phyloP scores from a whole-genome alignment of 2,888 invertebrate genomes.

The Macaria liturata region DNA sequence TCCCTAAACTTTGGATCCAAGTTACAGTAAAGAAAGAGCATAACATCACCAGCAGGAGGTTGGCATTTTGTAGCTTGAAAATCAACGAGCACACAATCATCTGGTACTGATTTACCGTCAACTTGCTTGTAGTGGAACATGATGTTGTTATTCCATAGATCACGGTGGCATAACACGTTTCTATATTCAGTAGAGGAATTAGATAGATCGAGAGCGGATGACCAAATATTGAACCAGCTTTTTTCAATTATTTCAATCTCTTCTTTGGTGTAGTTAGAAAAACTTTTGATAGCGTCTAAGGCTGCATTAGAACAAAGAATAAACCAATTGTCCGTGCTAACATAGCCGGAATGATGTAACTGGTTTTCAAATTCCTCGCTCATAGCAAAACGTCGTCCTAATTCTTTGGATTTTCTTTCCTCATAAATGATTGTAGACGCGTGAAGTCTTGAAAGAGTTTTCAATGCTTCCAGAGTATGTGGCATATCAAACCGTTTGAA shows the following conservation, averaged over 20 bases:
- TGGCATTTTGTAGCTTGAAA: conserved; percentile 87
- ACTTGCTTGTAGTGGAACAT: conserved; percentile 74
- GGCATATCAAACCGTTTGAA: conserved; percentile 67
- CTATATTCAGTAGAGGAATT: conserved; percentile 57
- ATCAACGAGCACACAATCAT: conserved; percentile 86
- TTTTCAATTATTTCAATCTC: conserved; percentile 49
- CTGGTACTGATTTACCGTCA: conserved; percentile 49
- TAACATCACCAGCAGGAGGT: conserved; percentile 86
- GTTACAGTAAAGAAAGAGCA: conserved; percentile 81
- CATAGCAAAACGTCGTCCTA: conserved; percentile 48
- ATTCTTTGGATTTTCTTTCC: conserved; percentile 59
- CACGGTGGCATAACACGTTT: conserved; percentile 84
- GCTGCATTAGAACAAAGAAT: conserved; percentile 64
- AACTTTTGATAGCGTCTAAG: conserved; percentile 56
- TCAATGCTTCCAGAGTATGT: conserved; percentile 72
- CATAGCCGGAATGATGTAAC: conserved; percentile 57
- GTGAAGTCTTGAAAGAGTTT: conserved; percentile 76
- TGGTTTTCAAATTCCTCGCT: conserved; percentile 53
- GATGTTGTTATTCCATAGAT: conserved; percentile 86
- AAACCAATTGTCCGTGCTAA: conserved; percentile 56
- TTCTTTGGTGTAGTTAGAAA: conserved; percentile 55
- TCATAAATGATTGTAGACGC: conserved; percentile 80
- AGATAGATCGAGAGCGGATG: conserved; percentile 49
- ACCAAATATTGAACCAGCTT: conserved; percentile 60
- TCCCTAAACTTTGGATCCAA: conserved; percentile 74